Evolutionary conservation across 2,113 vertebrate species (phyloP).

Genomic region (Gymnarchus niloticus): DNA sequence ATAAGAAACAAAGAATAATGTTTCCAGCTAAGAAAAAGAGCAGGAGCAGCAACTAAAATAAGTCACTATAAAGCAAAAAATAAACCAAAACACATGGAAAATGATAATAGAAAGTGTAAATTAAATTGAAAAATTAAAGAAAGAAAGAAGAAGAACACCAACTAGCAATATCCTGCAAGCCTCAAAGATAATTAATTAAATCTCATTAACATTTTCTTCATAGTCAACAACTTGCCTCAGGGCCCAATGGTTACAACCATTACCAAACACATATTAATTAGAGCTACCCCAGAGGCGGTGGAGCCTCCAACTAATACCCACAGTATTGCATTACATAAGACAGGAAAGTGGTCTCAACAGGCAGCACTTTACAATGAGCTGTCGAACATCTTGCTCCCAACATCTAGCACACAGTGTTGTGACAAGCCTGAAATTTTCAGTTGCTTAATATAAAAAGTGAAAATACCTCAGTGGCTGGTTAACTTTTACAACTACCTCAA

Average conservation of each 20-base stretch:
- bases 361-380: background rate
- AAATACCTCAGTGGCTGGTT: background rate
- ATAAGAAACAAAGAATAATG: background rate
- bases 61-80: background rate
- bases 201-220: conserved; percentile 9
- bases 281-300: background rate
- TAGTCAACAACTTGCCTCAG: background rate
- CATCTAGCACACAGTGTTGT: background rate
- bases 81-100: background rate
- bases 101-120: background rate
- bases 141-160: background rate
- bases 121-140: background rate
- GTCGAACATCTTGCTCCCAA: background rate
- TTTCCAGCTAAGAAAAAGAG: background rate
- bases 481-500: background rate
- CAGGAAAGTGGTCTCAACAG: background rate
- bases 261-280: background rate
- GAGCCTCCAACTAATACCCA: background rate
- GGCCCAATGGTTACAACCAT: background rate
- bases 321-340: background rate
- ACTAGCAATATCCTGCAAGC: background rate
- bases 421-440: background rate
- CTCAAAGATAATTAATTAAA: background rate
- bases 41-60: background rate
- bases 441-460: background rate